Conservation (phyloP, 2,113 vertebrate species). For the Rostratula benghalensis region DNA sequence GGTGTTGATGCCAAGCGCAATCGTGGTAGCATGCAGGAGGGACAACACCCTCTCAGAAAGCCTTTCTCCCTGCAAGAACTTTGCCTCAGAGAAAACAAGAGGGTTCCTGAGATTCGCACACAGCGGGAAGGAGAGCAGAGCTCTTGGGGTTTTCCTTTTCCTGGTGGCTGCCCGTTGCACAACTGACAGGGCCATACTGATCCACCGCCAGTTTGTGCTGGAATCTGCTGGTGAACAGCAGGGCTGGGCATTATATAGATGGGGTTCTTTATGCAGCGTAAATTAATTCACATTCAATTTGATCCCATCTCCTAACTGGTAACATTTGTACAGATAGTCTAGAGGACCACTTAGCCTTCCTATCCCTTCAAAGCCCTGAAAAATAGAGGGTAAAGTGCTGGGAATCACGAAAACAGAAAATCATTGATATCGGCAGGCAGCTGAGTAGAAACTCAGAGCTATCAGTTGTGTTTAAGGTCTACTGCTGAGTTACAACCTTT, state of each 20-base stretch:
- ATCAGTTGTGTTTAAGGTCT: conserved; percentile 34
- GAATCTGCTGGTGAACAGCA: accelerated
- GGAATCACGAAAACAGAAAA: background rate
- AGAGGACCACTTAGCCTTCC: background rate
- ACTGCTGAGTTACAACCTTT: background rate
- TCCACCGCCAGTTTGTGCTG: accelerated
- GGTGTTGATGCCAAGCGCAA: background rate
- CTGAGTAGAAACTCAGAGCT: conserved; percentile 35
- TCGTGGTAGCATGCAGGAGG: accelerated
- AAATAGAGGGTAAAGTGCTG: background rate
- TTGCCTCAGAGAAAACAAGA: background rate
- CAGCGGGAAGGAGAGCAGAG: background rate
- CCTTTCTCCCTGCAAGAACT: background rate
- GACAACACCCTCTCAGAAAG: background rate
- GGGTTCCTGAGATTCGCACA: background rate
- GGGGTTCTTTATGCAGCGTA: accelerated
- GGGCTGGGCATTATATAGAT: accelerated
- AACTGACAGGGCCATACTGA: accelerated
- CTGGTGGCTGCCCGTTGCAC: accelerated
- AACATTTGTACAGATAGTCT: background rate
- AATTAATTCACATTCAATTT: background rate
- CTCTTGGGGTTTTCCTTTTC: background rate
- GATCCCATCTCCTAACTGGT: background rate
- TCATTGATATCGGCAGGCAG: conserved; percentile 44
- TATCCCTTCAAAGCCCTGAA: background rate